These are phyloP conservation scores for Trididemnum miniatum DNA, from an alignment of 23 tunicate species.

Conservation along the genomic window DNA sequence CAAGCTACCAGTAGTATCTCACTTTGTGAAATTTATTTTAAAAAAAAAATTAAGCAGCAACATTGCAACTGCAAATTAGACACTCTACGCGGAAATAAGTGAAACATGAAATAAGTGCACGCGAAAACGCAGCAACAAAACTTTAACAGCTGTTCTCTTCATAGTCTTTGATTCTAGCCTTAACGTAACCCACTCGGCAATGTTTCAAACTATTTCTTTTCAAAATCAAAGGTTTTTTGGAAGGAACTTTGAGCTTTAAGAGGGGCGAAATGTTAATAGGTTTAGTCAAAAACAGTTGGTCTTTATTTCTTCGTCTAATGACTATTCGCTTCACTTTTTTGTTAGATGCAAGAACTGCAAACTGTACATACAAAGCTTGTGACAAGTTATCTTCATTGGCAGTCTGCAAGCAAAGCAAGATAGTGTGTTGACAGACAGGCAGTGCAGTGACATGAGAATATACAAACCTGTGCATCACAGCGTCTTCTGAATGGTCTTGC, in stretches of 20 bases:
- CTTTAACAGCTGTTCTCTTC: too few species aligned
- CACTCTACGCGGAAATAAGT: too few species aligned
- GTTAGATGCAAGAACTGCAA: neutral
- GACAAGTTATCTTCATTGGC: neutral
- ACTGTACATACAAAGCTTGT: conserved; percentile 9
- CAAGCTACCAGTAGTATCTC: too few species aligned
- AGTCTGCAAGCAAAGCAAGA: conserved; percentile 12
- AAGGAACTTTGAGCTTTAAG: too few species aligned
- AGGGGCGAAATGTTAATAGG: too few species aligned
- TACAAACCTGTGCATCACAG: neutral
- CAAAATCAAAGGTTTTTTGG: neutral
- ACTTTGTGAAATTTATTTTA: too few species aligned
- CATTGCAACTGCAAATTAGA: too few species aligned
- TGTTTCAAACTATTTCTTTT: conserved; percentile 10
- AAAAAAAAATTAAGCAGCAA: too few species aligned
- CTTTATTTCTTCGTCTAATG: neutral
- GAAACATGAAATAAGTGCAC: too few species aligned
- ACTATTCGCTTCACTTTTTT: neutral
- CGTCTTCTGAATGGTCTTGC: neutral
- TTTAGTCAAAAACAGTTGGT: neutral
- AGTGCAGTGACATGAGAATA: neutral
- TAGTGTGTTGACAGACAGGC: neutral
- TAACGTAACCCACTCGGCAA: neutral
- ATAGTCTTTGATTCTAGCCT: neutral
- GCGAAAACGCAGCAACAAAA: too few species aligned